These are phyloP conservation scores for Columba livia DNA, from an alignment of 2,113 vertebrate species.

Conservation along the genomic window DNA sequence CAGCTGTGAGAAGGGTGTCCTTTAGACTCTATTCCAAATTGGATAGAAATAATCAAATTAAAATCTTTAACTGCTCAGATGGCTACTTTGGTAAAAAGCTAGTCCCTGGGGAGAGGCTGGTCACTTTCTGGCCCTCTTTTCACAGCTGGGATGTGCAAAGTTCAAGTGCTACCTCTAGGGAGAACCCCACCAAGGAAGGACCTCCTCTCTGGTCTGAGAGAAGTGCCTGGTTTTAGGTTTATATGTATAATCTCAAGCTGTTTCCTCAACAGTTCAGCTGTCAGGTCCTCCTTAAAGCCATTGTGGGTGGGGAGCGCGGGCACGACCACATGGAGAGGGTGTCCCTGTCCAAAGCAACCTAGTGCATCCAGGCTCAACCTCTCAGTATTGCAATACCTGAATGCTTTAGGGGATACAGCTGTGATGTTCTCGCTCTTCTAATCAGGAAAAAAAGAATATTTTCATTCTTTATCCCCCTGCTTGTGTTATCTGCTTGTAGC, in stretches of 20 bases:
- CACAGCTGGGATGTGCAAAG: background rate
- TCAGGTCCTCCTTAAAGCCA: background rate
- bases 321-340: background rate
- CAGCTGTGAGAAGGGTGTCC: background rate
- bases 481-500: background rate
- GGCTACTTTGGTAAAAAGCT: background rate
- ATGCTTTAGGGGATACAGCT: background rate
- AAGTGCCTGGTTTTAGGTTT: background rate
- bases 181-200: background rate
- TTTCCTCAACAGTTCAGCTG: background rate
- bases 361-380: background rate
- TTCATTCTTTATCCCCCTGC: background rate
- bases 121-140: background rate
- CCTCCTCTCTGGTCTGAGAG: background rate
- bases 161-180: background rate
- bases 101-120: background rate
- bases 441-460: background rate
- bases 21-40: background rate
- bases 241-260: background rate
- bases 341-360: background rate
- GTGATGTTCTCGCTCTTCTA: background rate
- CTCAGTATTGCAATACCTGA: background rate
- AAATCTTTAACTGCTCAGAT: background rate
- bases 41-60: background rate
- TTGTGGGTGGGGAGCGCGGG: rapidly evolving